These are phyloP conservation scores for Drosophila sucinea DNA, from an alignment of 1,140 invertebrate genomes.

Conservation along the genomic window DNA sequence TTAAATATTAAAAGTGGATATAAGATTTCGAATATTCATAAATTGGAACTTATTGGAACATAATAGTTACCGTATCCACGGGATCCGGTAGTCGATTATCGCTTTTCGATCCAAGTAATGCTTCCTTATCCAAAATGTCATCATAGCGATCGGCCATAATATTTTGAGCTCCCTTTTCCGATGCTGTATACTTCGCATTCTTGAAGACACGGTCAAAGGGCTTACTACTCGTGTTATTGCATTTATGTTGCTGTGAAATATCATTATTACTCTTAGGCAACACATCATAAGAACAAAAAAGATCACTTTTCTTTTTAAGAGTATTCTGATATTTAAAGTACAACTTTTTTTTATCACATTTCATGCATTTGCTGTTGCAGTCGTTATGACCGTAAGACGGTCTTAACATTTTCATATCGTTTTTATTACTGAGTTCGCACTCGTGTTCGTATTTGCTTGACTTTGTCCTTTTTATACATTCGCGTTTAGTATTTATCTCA, in stretches of 20 bases:
- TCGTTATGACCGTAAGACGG: conserved; percentile 4
- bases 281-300: conserved; percentile 42
- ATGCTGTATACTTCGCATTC: conserved; percentile 31
- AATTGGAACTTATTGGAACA: too few species aligned
- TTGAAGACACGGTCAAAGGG: conserved; percentile 44
- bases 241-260: conserved; percentile 24
- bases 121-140: conserved; percentile 66
- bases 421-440: conserved; percentile 23
- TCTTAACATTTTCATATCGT: conserved; percentile 11
- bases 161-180: conserved; percentile 29
- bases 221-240: conserved; percentile 16
- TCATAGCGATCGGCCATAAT: conserved; percentile 38
- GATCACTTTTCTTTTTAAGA: conserved; percentile 29
- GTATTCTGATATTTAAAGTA: conserved; percentile 48
- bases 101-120: conserved; percentile 54
- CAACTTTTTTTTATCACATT: conserved; percentile 51
- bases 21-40: too few species aligned
- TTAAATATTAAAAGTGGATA: too few species aligned
- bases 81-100: conserved; percentile 64
- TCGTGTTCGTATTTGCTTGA: conserved; percentile 18
- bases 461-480: conserved; percentile 29
- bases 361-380: conserved; percentile 30
- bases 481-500: conserved; percentile 36
- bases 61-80: conserved; percentile 60
- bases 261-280: conserved; percentile 48